Percentiles rank a stretch among this genome's conserved stretches.
These are phyloP conservation scores for Hippocampus guttulatus DNA, from an alignment of 2,113 vertebrate species.

Conservation along the genomic window DNA sequence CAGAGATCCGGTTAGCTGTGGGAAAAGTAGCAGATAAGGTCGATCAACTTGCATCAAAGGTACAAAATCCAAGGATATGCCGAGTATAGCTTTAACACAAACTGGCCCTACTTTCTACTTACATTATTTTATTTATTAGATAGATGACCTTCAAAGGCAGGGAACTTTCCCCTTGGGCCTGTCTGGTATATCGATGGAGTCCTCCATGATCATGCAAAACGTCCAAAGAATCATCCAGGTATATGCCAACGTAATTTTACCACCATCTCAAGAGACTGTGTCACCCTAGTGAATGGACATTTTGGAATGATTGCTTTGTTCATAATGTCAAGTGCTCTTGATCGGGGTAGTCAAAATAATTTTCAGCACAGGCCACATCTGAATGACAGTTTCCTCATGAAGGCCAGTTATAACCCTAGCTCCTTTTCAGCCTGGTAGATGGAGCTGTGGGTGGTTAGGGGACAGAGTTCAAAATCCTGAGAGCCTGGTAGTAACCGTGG, in stretches of 20 bases:
- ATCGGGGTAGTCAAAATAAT: not conserved
- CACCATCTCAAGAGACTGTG: not conserved
- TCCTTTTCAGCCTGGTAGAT: too few species aligned
- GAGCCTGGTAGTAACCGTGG: too few species aligned
- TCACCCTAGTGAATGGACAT: not conserved
- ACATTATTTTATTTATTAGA: conserved; percentile 56
- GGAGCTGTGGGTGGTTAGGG: too few species aligned
- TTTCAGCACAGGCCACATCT: not conserved
- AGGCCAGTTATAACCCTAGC: too few species aligned
- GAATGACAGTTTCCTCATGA: too few species aligned
- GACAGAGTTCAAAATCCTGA: too few species aligned
- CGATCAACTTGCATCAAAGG: conserved; percentile 87
- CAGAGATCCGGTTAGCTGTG: conserved; percentile 86
- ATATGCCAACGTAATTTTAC: not conserved
- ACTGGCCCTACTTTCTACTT: not conserved
- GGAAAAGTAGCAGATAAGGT: conserved; percentile 92
- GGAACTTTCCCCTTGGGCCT: conserved; percentile 66
- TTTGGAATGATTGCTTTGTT: not conserved
- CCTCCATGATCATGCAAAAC: conserved; percentile 90
- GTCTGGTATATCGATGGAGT: conserved; percentile 87
- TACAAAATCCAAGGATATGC: conserved; percentile 32
- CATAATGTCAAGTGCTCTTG: not conserved
- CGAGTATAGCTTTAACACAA: not conserved
- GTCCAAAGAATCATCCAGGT: conserved; percentile 96
- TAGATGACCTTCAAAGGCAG: conserved; percentile 85